Conservation (phyloP, 2,113 vertebrate genomes). For the Grus americana region DNA sequence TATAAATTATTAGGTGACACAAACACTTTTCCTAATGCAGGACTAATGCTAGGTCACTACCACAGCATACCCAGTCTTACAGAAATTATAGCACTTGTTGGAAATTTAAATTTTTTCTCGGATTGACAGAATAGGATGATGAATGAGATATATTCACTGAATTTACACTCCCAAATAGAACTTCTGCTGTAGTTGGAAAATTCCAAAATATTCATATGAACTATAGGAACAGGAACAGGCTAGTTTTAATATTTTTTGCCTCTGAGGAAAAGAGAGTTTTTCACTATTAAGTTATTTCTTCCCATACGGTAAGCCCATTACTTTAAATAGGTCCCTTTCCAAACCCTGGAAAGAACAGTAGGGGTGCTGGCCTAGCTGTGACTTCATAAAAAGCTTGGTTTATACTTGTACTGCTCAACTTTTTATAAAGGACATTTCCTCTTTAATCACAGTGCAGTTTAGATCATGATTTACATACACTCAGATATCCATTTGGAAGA, state of each 20-base stretch:
- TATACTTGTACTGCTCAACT: neutral
- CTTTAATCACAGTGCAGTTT: neutral
- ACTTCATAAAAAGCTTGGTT: neutral
- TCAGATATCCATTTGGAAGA: neutral
- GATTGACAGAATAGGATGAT: neutral
- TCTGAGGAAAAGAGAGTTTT: neutral
- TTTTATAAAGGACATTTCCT: neutral
- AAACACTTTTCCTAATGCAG: neutral
- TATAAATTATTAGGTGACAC: neutral
- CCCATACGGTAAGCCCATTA: neutral
- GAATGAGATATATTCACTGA: neutral
- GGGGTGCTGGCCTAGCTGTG: neutral
- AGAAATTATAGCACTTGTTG: neutral
- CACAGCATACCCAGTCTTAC: neutral
- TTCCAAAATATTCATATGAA: neutral
- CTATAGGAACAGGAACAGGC: neutral
- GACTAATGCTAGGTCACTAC: neutral
- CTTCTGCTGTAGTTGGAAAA: conserved; percentile 14
- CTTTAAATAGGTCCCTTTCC: neutral
- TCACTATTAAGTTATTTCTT: neutral
- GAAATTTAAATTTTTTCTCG: neutral
- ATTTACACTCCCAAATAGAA: neutral
- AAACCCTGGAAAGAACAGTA: neutral
- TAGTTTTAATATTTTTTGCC: neutral
- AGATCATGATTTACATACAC: neutral